phyloP scores from a whole-genome alignment of 1,140 invertebrate genomes.

The Cyrtorhinus lividipennis region DNA sequence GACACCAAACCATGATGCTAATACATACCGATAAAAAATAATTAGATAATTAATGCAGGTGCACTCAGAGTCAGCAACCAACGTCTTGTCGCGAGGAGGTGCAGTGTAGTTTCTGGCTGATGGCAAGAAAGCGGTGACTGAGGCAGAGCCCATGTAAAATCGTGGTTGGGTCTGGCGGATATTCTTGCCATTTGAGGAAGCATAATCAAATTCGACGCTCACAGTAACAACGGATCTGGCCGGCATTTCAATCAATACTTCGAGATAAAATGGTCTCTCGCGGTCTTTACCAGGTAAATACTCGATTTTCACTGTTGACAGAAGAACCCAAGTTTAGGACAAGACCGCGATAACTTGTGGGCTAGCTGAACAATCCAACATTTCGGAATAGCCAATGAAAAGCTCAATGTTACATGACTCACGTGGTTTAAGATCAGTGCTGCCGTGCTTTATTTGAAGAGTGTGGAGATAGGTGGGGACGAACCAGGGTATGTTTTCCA shows the following conservation, averaged over 20 bases:
- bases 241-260: constrained; percentile 66
- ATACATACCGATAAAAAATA: no score
- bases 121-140: constrained; percentile 63
- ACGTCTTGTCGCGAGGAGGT: constrained; percentile 50
- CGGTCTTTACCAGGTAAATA: constrained; percentile 75
- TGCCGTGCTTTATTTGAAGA: constrained; percentile 48
- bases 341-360: not conserved
- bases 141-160: constrained; percentile 78
- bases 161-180: constrained; percentile 98
- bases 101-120: constrained; percentile 64
- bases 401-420: no score
- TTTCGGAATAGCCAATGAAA: no score
- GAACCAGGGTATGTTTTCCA: constrained; percentile 87
- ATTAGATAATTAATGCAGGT: no score
- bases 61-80: not conserved
- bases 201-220: constrained; percentile 80
- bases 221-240: constrained; percentile 65
- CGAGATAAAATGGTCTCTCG: constrained; percentile 72
- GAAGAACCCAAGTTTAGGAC: not conserved
- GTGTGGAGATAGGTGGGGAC: constrained; percentile 84
- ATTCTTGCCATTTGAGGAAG: constrained; percentile 95
- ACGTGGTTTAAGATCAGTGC: constrained; percentile 42
- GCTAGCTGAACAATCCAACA: no score
- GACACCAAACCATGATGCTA: no score
- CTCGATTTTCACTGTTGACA: constrained; percentile 34